Percentiles rank a stretch among this genome's conserved stretches.
Conservation (phyloP, 2,888 invertebrate species). For the Euclidia mi region DNA sequence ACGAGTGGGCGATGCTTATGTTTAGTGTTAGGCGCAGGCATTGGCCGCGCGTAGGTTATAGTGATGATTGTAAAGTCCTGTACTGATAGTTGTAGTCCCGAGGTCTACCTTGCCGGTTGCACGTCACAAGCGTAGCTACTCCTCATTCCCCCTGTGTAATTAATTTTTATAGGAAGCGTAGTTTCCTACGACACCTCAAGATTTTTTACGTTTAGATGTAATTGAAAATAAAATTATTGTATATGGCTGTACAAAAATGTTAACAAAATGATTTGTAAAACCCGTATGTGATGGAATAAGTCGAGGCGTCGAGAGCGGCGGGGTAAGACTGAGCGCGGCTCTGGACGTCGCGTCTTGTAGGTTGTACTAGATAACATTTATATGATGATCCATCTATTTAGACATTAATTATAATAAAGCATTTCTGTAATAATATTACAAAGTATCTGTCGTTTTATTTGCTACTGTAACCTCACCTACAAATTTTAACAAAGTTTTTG, state of each 20-base stretch:
- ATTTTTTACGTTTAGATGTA: slow-evolving; percentile 90
- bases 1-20: slow-evolving; percentile 78
- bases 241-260: slow-evolving; percentile 90
- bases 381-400: slow-evolving; percentile 91
- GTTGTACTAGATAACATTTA: slow-evolving; percentile 90
- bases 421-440: slow-evolving; percentile 92
- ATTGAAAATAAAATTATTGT: slow-evolving; percentile 90
- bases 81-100: slow-evolving; percentile 87
- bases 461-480: too few species aligned
- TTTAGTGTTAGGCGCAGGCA: slow-evolving; percentile 67
- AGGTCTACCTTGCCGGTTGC: slow-evolving; percentile 88
- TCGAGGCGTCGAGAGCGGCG: slow-evolving; percentile 79
- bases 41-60: slow-evolving; percentile 75
- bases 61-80: slow-evolving; percentile 89
- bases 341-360: slow-evolving; percentile 82
- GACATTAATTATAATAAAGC: slow-evolving; percentile 92
- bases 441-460: slow-evolving; percentile 82
- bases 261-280: slow-evolving; percentile 89
- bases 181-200: slow-evolving; percentile 89
- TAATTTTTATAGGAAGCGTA: slow-evolving; percentile 89
- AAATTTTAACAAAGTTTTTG: too few species aligned
- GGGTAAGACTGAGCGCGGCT: slow-evolving; percentile 70
- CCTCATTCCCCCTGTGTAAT: slow-evolving; percentile 89
- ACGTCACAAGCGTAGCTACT: slow-evolving; percentile 88
- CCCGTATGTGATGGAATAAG: slow-evolving; percentile 88